phyloP scores from a whole-genome alignment of 2,113 vertebrate genomes.

The Percina caprodes region DNA sequence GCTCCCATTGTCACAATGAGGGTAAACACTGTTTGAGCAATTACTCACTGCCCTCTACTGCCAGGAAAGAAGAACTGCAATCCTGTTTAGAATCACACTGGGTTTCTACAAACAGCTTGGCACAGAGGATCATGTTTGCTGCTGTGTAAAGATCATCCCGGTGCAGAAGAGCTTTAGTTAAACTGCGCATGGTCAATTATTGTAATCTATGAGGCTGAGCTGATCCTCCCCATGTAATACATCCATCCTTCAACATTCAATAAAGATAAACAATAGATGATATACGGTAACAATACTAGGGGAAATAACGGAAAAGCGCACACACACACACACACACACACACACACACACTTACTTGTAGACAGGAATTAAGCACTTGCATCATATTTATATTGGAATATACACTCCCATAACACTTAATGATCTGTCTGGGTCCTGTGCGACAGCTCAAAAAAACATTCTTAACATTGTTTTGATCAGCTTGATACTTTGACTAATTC shows the following conservation, averaged over 20 bases:
- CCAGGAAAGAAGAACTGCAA: slow-evolving; percentile 21
- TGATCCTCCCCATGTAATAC: slow-evolving; percentile 22
- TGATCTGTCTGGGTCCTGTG: not conserved
- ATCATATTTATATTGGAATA: not conserved
- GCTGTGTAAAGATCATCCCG: slow-evolving; percentile 49
- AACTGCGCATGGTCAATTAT: slow-evolving; percentile 53
- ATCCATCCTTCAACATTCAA: not conserved
- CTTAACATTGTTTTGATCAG: not conserved
- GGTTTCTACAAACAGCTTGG: slow-evolving; percentile 32
- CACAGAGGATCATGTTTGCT: slow-evolving; percentile 48
- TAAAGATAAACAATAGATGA: not conserved
- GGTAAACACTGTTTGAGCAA: not conserved
- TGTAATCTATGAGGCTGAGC: slow-evolving; percentile 53
- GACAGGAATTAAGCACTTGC: not conserved
- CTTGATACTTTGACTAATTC: not conserved
- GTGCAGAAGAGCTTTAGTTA: slow-evolving; percentile 52
- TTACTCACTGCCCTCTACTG: slow-evolving; percentile 67
- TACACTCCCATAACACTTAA: not conserved
- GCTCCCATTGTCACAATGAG: slow-evolving; percentile 56
- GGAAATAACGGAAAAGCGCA: not conserved
- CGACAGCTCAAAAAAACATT: not conserved
- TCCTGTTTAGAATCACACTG: not conserved
- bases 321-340: not conserved
- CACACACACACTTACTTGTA: not conserved
- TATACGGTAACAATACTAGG: not conserved